These are phyloP conservation scores for Grantiella picta DNA, from an alignment of 2,113 vertebrate species.

Conservation along the genomic window DNA sequence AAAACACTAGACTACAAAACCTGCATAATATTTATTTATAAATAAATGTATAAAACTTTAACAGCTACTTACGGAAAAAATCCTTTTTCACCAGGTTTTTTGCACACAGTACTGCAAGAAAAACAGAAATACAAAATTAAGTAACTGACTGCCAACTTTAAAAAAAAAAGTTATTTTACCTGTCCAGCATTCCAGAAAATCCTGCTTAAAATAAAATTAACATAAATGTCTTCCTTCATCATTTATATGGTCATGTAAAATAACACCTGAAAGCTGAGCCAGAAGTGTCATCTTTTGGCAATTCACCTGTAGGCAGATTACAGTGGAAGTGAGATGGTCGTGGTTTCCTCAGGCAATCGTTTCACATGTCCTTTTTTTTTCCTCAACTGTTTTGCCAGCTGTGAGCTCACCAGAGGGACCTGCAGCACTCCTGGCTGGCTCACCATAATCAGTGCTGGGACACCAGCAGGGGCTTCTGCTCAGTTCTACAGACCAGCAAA, in stretches of 20 bases:
- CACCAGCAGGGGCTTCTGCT: neutral
- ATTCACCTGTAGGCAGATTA: neutral
- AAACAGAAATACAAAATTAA: conserved; percentile 57
- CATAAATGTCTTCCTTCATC: neutral
- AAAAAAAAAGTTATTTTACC: neutral
- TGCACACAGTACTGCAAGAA: conserved; percentile 91
- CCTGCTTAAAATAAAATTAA: neutral
- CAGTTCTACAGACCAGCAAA: neutral
- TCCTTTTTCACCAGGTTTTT: conserved; percentile 99
- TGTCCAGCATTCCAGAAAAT: neutral
- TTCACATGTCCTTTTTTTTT: fast-evolving
- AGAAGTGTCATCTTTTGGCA: neutral
- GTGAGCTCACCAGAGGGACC: neutral
- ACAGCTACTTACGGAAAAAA: conserved; percentile 93
- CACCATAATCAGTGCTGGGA: neutral
- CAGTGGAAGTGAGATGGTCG: neutral
- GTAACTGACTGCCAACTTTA: neutral
- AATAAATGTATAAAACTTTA: conserved; percentile 46
- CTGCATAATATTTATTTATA: neutral
- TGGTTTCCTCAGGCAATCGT: neutral
- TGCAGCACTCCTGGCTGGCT: neutral
- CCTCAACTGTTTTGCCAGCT: neutral
- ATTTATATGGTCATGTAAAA: neutral
- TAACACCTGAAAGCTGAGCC: neutral
- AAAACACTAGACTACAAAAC: neutral